A percentile compares a stretch with the other conserved stretches of the same genome.
Evolutionary conservation across 92 coral and sea anemone genomes (phyloP).

Genomic region (Zoanthus solanderi): DNA sequence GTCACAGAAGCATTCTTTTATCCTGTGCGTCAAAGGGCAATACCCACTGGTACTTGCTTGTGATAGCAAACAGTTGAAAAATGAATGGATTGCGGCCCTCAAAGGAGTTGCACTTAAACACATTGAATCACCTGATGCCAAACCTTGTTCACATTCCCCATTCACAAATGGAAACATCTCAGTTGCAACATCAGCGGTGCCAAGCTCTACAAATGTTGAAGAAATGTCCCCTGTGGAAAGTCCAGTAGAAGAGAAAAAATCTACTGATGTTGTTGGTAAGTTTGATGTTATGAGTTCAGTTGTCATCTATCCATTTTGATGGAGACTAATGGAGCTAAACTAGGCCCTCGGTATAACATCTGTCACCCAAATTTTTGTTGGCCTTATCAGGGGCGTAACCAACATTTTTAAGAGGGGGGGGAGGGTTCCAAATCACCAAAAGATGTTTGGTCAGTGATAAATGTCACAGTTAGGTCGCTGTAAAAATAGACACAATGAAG

Average conservation of each 20-base stretch:
- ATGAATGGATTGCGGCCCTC: slow-evolving; percentile 25
- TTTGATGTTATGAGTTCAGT: background rate
- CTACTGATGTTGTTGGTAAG: background rate
- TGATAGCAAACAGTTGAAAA: slow-evolving; percentile 19
- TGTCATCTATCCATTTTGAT: background rate
- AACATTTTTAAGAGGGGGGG: too few species aligned
- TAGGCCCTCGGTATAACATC: too few species aligned
- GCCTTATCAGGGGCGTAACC: too few species aligned
- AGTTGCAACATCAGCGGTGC: background rate
- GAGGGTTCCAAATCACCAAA: too few species aligned
- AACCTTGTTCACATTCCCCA: background rate
- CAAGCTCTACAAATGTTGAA: background rate
- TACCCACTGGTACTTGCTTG: slow-evolving; percentile 42
- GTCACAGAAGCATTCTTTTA: slow-evolving; percentile 36
- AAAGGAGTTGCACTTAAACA: slow-evolving; percentile 6
- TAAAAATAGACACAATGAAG: too few species aligned
- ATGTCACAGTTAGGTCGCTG: too few species aligned
- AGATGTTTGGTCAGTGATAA: too few species aligned
- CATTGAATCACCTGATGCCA: background rate
- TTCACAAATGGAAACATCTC: slow-evolving; percentile 27
- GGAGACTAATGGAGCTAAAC: background rate
- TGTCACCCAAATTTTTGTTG: too few species aligned
- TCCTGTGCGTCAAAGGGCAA: slow-evolving; percentile 40
- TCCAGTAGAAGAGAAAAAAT: background rate
- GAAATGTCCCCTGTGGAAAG: background rate